phyloP scores from a whole-genome alignment of 92 coral and sea anemone species.

The Chrysogorgia sp. region DNA sequence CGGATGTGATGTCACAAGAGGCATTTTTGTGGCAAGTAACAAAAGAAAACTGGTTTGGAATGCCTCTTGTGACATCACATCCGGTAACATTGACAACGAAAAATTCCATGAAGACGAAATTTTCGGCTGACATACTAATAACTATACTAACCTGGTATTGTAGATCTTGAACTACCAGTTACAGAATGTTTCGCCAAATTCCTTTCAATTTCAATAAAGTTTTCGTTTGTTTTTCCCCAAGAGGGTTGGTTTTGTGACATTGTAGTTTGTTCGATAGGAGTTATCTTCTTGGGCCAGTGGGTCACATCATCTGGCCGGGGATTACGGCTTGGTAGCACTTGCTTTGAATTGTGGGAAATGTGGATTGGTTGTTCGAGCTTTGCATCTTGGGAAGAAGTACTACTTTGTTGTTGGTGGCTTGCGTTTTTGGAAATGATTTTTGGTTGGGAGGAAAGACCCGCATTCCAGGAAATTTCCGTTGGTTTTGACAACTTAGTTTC shows the following conservation, averaged over 20 bases:
- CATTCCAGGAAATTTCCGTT: no score
- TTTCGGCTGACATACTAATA: no score
- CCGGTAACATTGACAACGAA: no score
- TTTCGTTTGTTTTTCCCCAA: background rate
- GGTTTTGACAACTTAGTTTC: no score
- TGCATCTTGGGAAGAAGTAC: background rate
- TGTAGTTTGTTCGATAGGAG: background rate
- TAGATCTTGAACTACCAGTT: background rate
- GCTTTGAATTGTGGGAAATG: slow-evolving; percentile 1
- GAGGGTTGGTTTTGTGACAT: background rate
- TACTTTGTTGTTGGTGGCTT: background rate
- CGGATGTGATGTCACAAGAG: no score
- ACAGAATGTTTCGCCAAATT: background rate
- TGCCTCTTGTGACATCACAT: no score
- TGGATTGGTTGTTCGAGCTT: background rate
- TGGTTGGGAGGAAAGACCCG: no score
- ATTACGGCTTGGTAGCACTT: background rate
- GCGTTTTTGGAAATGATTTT: background rate
- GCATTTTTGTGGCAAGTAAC: no score
- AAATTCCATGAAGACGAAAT: no score
- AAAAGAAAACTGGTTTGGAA: no score
- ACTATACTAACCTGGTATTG: slow-evolving; percentile 28
- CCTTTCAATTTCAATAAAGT: slow-evolving; percentile 16
- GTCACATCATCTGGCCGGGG: background rate
- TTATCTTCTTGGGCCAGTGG: background rate